Percentiles rank a stretch among this genome's conserved stretches.
These are phyloP conservation scores for Anticlea derivata DNA, from an alignment of 2,888 invertebrate species.

Conservation along the genomic window DNA sequence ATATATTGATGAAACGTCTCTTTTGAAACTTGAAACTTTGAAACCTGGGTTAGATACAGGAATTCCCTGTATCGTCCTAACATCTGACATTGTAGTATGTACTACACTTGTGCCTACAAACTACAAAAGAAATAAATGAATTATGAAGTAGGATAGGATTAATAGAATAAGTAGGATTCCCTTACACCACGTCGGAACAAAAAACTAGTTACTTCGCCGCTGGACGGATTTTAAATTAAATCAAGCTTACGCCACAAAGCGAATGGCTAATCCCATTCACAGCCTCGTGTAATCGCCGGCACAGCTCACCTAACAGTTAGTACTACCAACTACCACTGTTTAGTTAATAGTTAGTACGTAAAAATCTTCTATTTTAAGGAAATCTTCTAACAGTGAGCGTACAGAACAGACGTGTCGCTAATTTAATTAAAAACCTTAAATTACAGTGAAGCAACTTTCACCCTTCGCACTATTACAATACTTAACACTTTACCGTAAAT, in stretches of 20 bases:
- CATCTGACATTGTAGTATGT: too few species aligned
- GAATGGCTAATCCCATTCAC: slow-evolving; percentile 19
- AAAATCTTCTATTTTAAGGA: too few species aligned
- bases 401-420: not conserved
- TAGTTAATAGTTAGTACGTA: not conserved
- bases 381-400: too few species aligned
- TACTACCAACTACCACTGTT: not conserved
- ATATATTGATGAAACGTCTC: too few species aligned
- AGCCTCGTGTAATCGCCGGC: slow-evolving; percentile 13
- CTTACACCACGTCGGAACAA: not conserved
- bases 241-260: slow-evolving; percentile 19
- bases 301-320: slow-evolving; percentile 8
- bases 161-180: too few species aligned
- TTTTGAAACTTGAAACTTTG: too few species aligned
- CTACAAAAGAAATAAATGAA: too few species aligned
- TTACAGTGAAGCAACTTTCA: not conserved
- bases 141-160: too few species aligned
- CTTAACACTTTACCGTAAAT: not conserved
- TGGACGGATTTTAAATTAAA: slow-evolving; percentile 18
- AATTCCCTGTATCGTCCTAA: too few species aligned
- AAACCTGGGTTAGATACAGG: too few species aligned
- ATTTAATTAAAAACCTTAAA: not conserved
- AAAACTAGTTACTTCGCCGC: slow-evolving; percentile 8
- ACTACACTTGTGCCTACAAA: too few species aligned
- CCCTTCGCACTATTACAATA: not conserved